Conservation (phyloP, 2,113 vertebrate genomes). For the Phaetusa simplex region DNA sequence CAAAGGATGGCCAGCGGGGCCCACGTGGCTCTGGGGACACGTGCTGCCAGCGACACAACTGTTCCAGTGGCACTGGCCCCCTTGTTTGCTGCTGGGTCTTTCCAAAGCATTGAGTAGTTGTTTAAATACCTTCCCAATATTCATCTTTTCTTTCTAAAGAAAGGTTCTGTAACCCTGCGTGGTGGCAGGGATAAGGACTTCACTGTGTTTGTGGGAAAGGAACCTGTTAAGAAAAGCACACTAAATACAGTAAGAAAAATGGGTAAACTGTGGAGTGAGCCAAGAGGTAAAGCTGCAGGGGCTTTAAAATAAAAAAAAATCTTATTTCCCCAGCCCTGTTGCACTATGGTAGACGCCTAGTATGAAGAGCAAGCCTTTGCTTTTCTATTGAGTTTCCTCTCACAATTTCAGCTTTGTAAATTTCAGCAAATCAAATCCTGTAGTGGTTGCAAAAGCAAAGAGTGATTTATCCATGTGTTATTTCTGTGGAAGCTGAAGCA, state of each 20-base stretch:
- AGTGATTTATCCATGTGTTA: neutral
- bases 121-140: neutral
- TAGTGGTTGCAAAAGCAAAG: neutral
- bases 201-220: neutral
- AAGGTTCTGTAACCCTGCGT: neutral
- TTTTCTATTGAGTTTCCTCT: neutral
- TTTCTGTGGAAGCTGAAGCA: neutral
- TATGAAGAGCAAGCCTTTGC: neutral
- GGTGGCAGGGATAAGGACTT: neutral
- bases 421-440: neutral
- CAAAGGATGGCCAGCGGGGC: rapidly evolving
- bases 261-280: neutral
- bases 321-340: rapidly evolving
- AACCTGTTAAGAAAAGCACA: neutral
- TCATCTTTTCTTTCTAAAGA: neutral
- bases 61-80: rapidly evolving
- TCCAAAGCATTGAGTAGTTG: neutral
- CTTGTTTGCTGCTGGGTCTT: neutral
- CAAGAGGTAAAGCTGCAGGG: neutral
- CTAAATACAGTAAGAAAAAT: neutral
- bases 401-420: neutral
- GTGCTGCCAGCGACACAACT: neutral
- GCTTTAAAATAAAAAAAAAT: too few species aligned
- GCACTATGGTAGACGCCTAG: rapidly evolving
- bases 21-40: neutral